Evolutionary conservation across 2,888 invertebrate species (phyloP), one percentile per base, ranked within the genome.

Genomic region (Podabrus alpinus): DNA sequence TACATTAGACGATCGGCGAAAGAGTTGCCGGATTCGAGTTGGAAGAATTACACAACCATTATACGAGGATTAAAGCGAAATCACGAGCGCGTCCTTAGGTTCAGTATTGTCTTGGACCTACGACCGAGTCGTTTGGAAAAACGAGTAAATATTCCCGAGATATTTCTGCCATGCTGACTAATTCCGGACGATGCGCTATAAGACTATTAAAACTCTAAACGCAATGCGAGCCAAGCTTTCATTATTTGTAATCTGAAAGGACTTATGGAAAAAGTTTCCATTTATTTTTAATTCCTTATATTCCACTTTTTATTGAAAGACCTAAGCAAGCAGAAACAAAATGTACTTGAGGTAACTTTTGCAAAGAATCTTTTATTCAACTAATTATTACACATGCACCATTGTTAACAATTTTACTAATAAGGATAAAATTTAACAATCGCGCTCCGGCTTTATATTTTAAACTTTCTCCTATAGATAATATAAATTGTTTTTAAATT

Each of bases 21-120:
- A 87, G 87, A 87, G 87, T 87, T 87, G 86, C 81, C 78, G 83
- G 84, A 85, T 84, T 83, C 81, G 84, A 83, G 80, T 83, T 83
- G 85, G 85, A 87, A 88, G 87, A 87, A 87, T 88, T 88, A 87
- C 86, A 85, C 86, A 86, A 86, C 88, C 88, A 88, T 88, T 88
- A 88, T 88, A 87, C 87, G 85, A 86, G 88, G 88, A 88, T 88
- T 88, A 88, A 85, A 84, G 86, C 86, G 82, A 87, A 87, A 88
- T 87, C 87, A 87, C 86, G 86, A 84, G 83, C 85, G 83, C 81
- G 84, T 82, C 83, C 83, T 82, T 82, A 73, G 75, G 72, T 70
- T 74, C 79, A 74, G 84, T 86, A 87, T 87, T 87, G 87, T 87
- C 86, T 87, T 85, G 86, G 86, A 86, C 86, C 85, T 86, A 85